Base-by-base conservation (phyloP, 2,113 vertebrate species). In the Trichechus manatus region DNA sequence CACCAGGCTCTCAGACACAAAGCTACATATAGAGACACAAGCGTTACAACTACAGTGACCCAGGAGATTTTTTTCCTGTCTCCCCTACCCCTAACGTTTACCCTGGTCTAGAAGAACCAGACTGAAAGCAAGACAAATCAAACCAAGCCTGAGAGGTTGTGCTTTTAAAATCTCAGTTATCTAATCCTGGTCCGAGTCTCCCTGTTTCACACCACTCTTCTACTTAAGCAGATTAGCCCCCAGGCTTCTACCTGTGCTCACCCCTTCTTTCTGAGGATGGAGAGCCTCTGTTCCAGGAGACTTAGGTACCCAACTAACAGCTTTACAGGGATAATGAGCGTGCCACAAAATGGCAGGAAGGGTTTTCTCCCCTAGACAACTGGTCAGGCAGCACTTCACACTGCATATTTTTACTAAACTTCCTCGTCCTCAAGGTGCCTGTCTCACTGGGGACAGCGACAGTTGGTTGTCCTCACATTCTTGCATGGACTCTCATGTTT, bases 21-120 rank as follows among this genome's bases (percentile, higher is more conserved):
- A 66, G 47, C 77, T 20, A 11, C 27, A 5, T 0, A 25, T 1
- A 0, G 70, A 50, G 66, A 59, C 20, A 0, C 27, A 68, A 50
- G 42, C 17, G 2, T 7, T 3, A 3, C 14, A 2, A 5, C 33
- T 0, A 8, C 36, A 1, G 6, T 0, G 27, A 50, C 39, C 15
- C 22, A 0, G 29, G 64, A 17, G 44, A 72, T 0, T 4, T 0
- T 0, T 53, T 25, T 7, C 33, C 33, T 23, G 74, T 5, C 64
- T 14, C 56, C 63, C 19, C 33, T 74, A 42, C 61, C 47, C 42
- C n/a, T 6, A 20, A 15, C 70, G 14, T 0, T 10, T 3, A 10
- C 39, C 79, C 11, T 33, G 56, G 1, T 47, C 87, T 74, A 11
- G 29, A 11, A 66, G 47, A 19, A 36, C 1, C 1, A 63, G 42